Conservation (phyloP, 2,888 invertebrate genomes). For the Drosophila affinis region DNA sequence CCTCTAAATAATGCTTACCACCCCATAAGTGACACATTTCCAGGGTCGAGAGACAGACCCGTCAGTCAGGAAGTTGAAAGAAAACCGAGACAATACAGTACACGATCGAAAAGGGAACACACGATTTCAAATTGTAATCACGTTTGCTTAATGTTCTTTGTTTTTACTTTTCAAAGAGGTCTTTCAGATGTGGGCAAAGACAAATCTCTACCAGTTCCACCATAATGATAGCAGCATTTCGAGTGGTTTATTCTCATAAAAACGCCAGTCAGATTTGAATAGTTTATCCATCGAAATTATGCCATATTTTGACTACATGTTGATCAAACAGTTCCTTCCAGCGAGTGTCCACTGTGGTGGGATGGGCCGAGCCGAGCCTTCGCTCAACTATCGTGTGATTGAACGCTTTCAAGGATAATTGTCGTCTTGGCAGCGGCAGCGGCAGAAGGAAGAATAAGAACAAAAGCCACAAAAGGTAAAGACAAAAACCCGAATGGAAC, state of each 20-base stretch:
- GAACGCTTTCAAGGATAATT: slow-evolving; percentile 74
- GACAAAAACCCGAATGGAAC: slow-evolving; percentile 5
- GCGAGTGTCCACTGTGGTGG: neutral
- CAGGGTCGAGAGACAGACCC: slow-evolving; percentile 52
- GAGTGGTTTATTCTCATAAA: too few species aligned
- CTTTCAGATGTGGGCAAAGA: neutral
- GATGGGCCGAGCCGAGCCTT: slow-evolving; percentile 53
- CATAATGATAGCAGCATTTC: too few species aligned
- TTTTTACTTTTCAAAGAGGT: neutral
- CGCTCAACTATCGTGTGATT: slow-evolving; percentile 55
- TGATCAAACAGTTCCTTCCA: neutral
- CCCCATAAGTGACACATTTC: slow-evolving; percentile 70
- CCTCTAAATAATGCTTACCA: slow-evolving; percentile 29
- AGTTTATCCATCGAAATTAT: too few species aligned
- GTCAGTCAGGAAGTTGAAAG: slow-evolving; percentile 62
- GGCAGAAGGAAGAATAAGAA: slow-evolving; percentile 24
- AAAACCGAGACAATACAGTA: slow-evolving; percentile 14
- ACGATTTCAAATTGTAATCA: neutral
- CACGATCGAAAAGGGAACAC: slow-evolving; percentile 25
- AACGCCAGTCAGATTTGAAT: too few species aligned
- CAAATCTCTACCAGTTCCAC: too few species aligned
- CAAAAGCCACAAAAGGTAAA: slow-evolving; percentile 6
- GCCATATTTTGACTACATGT: too few species aligned
- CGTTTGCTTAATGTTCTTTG: neutral
- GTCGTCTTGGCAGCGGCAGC: slow-evolving; percentile 14